Evolutionary conservation across 2,113 vertebrate species (phyloP), one percentile per base, ranked within the genome.

Genomic region (Ceyx melanurus): DNA sequence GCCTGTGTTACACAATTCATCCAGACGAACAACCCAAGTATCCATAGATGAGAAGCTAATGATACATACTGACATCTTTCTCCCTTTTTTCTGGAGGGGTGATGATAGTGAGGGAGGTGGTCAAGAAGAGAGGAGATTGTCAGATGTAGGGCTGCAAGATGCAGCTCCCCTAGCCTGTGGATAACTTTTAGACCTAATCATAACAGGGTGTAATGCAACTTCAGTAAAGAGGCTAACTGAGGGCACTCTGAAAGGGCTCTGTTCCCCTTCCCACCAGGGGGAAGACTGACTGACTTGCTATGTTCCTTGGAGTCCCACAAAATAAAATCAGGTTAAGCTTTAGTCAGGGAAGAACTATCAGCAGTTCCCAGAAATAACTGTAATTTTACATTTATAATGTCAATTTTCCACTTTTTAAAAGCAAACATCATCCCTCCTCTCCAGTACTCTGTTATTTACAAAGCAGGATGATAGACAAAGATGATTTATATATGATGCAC

Each of bases 271-370:
- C 97, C 4, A 98, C 96, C 6, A 96, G 97, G 13, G 96, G 97
- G 96, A 95, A 97, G 37, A 97, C 97, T 19, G 97, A 98, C 73
- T 96, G 97, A 14, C 68, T 98, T 88, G 53, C 96, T 51, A 95
- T 97, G 97, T 97, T 98, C 94, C 97, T 98, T 97, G 0, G 95
- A 97, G 92, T 98, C 97, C 53, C 97, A 96, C 81, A 98, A 98
- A 94, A 98, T 98, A 87, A 98, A 98, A 98, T 98, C 97, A 92
- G 5, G 67, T 67, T 61, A 77, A 60, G 10, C 37, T 54, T 57
- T 62, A 57, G 23, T 51, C 40, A 33, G 35, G 11, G 35, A 76
- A 67, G 16, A 61, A 29, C 26, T 50, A 40, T 43, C 43, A 40
- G 17, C 21, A 33, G 23, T 51, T 79, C 62, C n/a, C 40, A 23